A percentile compares a stretch with the other conserved stretches of the same genome.
phyloP scores from a whole-genome alignment of 1,140 invertebrate species.

The Temnothorax longispinosus region DNA sequence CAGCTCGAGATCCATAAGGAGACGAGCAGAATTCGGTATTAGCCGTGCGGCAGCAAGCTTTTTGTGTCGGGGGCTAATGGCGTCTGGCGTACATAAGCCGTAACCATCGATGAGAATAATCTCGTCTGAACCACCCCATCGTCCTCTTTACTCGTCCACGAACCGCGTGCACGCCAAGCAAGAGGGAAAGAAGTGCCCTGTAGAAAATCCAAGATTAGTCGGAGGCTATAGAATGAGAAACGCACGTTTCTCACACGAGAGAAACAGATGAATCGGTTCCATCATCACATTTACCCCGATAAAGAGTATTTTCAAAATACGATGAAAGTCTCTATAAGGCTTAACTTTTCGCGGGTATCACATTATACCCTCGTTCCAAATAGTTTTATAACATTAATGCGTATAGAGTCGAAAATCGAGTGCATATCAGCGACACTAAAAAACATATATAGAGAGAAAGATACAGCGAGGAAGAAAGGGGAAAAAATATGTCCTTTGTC shows the following conservation, averaged over 20 bases:
- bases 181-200: neutral
- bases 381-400: neutral
- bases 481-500: neutral
- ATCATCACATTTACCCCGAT: constrained; percentile 39
- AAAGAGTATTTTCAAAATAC: constrained; percentile 20
- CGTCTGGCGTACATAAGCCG: constrained; percentile 61
- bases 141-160: neutral
- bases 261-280: neutral
- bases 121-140: constrained; percentile 22
- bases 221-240: constrained; percentile 8
- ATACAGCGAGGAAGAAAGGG: neutral
- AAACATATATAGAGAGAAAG: neutral
- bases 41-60: constrained; percentile 19
- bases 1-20: constrained; percentile 13
- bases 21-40: constrained; percentile 46
- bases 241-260: constrained; percentile 6
- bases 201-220: constrained; percentile 49
- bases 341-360: no score
- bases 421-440: neutral
- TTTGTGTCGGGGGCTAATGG: constrained; percentile 37
- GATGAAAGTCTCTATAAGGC: neutral
- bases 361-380: constrained; percentile 27
- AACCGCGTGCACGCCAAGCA: neutral
- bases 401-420: neutral
- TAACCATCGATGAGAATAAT: constrained; percentile 66